Percentiles rank a stretch among this genome's conserved stretches.
These are phyloP conservation scores for Drosophila cardini DNA, from an alignment of 1,140 invertebrate genomes.

Conservation along the genomic window DNA sequence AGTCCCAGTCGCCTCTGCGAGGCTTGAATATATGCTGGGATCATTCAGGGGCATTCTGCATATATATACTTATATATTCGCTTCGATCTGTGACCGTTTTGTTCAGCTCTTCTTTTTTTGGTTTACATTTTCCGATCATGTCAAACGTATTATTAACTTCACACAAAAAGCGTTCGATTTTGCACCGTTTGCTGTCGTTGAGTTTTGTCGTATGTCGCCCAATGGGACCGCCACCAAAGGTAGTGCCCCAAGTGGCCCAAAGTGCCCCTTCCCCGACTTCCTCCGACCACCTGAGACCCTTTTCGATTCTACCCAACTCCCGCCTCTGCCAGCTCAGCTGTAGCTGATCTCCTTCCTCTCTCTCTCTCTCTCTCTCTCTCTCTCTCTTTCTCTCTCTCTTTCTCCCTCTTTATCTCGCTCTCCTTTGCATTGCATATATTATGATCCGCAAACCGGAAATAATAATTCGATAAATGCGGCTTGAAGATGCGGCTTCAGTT, in stretches of 20 bases:
- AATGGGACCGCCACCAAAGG: constrained; percentile 66
- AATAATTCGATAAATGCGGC: constrained; percentile 82
- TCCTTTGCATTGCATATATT: constrained; percentile 31
- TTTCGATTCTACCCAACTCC: too few species aligned
- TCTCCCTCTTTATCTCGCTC: not conserved
- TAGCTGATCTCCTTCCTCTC: not conserved
- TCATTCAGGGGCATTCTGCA: constrained; percentile 66
- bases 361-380: not conserved
- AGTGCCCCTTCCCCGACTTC: too few species aligned
- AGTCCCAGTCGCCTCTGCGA: not conserved
- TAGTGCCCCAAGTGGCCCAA: not conserved
- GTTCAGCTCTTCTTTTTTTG: not conserved
- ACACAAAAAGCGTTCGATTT: constrained; percentile 85
- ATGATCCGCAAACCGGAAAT: constrained; percentile 71
- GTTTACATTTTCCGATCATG: constrained; percentile 56
- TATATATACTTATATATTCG: constrained; percentile 53
- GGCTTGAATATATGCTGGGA: constrained; percentile 6
- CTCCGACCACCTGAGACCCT: too few species aligned
- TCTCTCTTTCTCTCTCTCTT: constrained; percentile 5
- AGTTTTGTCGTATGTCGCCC: constrained; percentile 74
- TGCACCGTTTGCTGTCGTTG: constrained; percentile 84
- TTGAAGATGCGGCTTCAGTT: constrained; percentile 58
- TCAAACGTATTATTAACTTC: constrained; percentile 85
- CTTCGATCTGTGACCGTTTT: constrained; percentile 2
- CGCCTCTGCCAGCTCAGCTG: not conserved